phyloP scores from a whole-genome alignment of 2,888 invertebrate genomes.

The Dioctria rufipes region DNA sequence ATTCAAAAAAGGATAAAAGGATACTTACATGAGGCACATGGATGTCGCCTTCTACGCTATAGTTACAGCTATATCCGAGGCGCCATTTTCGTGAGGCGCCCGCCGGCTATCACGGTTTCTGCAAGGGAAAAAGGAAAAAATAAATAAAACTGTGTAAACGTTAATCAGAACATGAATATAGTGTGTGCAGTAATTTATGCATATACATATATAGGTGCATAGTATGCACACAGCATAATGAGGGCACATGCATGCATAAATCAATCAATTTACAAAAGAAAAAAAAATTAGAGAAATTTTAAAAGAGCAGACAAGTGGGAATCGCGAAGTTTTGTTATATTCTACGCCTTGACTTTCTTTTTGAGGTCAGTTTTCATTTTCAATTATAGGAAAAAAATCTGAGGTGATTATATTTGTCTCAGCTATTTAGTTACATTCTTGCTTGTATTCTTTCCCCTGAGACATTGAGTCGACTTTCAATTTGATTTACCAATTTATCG shows the following conservation, averaged over 20 bases:
- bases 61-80: constrained; percentile 72
- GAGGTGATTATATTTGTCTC: too few relatives aligned
- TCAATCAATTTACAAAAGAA: background rate
- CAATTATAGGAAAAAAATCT: too few relatives aligned
- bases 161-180: constrained; percentile 10
- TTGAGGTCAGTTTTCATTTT: background rate
- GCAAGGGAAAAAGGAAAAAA: constrained; percentile 62
- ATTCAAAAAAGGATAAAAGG: constrained; percentile 4
- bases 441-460: background rate
- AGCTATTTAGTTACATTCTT: too few relatives aligned
- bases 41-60: constrained; percentile 72
- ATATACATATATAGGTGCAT: background rate
- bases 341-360: too few relatives aligned
- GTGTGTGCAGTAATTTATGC: constrained; percentile 27
- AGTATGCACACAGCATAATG: constrained; percentile 1
- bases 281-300: background rate
- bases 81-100: constrained; percentile 71
- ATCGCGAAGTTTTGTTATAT: too few relatives aligned
- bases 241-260: background rate
- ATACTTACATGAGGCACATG: constrained; percentile 72
- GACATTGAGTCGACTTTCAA: background rate
- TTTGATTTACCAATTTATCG: background rate
- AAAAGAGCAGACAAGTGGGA: background rate
- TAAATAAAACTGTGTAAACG: constrained; percentile 6
- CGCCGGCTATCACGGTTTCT: constrained; percentile 70